Evolutionary conservation across 2,797 vertebrate species (phyloP).

Genomic region (Molothrus aeneus): DNA sequence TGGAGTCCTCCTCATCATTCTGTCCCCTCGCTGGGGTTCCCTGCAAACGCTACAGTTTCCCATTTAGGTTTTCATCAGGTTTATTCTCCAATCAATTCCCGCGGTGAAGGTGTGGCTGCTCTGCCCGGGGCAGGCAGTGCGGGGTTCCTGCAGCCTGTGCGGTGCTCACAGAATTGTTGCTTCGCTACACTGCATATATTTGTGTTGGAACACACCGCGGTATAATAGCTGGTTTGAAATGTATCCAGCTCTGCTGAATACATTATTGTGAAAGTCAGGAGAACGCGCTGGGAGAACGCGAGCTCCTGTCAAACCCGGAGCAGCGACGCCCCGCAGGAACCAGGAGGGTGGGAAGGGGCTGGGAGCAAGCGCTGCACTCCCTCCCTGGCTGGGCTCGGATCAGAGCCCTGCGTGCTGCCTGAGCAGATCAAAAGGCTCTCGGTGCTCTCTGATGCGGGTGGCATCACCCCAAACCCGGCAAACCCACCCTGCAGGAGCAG

Average conservation of each 20-base stretch:
- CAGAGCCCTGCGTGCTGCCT: accelerated
- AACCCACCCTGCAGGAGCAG: too few relatives aligned
- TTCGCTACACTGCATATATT: conserved; percentile 21
- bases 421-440: background rate
- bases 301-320: background rate
- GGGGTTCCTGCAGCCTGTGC: background rate
- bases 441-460: accelerated
- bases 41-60: background rate
- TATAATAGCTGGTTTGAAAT: conserved; percentile 50
- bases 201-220: conserved; percentile 37
- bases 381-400: background rate
- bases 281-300: background rate
- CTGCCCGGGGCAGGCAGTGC: background rate
- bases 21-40: background rate
- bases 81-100: background rate
- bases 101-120: background rate
- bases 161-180: conserved; percentile 9
- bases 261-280: conserved; percentile 22
- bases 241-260: background rate
- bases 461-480: accelerated
- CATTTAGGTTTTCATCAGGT: background rate
- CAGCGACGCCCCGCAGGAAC: background rate
- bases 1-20: too few relatives aligned
- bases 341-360: background rate
- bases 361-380: background rate